Conservation (phyloP, 2,113 vertebrate genomes). For the Chaetura pelagica region DNA sequence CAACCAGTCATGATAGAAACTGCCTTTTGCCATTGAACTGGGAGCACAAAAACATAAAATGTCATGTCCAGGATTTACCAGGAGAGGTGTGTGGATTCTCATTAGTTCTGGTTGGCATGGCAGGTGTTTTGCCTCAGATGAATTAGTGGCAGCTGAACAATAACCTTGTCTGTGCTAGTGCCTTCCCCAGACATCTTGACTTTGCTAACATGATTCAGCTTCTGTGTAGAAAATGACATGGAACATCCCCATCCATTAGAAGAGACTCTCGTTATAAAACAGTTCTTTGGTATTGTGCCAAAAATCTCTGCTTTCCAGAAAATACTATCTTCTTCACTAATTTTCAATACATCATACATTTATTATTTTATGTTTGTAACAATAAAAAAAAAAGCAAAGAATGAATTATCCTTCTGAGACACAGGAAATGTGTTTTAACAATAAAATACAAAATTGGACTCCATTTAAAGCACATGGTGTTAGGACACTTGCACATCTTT, state of each 20-base stretch:
- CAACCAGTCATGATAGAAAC: constrained; percentile 35
- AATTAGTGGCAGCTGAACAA: not conserved
- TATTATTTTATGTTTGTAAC: constrained; percentile 40
- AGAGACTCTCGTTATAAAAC: constrained; percentile 18
- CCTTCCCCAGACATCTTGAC: not conserved
- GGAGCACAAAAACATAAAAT: not conserved
- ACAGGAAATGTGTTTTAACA: constrained; percentile 10
- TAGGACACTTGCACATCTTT: too few relatives aligned
- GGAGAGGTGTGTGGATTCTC: not conserved
- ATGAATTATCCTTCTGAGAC: constrained; percentile 16
- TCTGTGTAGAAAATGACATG: not conserved
- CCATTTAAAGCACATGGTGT: too few relatives aligned
- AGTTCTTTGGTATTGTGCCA: constrained; percentile 22
- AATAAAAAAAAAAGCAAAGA: not conserved
- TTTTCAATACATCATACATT: constrained; percentile 25
- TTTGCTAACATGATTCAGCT: not conserved
- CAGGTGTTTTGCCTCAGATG: not conserved
- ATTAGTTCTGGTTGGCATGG: not conserved
- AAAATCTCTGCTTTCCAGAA: not conserved
- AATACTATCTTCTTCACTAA: constrained; percentile 37
- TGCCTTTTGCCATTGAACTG: constrained; percentile 51
- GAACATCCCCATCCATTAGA: constrained; percentile 12
- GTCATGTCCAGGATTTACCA: not conserved
- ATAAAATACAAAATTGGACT: not conserved
- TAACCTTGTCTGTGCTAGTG: not conserved